Percentiles rank a stretch among this genome's conserved stretches.
Evolutionary conservation across 1,140 invertebrate species (phyloP).

Genomic region (Mycetomoellerius zeteki): DNA sequence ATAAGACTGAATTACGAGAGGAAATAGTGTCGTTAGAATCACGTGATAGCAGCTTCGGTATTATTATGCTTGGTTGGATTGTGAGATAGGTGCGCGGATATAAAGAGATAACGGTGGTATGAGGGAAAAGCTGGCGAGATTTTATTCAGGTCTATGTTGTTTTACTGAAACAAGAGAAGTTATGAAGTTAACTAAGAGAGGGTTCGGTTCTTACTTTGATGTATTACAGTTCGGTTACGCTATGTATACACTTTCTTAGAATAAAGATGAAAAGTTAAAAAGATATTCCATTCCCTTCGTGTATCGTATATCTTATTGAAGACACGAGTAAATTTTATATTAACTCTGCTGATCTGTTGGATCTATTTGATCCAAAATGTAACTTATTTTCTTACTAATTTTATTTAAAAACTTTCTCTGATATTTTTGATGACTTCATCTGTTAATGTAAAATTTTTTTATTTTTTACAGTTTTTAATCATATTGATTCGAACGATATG

Average conservation of each 20-base stretch:
- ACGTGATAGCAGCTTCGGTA: conserved; percentile 50
- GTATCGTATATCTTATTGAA: conserved; percentile 25
- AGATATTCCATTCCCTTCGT: conserved; percentile 20
- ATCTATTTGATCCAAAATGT: too few species aligned
- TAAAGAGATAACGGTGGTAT: conserved; percentile 28
- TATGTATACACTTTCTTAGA: not conserved
- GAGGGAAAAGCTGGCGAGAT: not conserved
- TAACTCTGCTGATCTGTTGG: too few species aligned
- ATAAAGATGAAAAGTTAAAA: conserved; percentile 48
- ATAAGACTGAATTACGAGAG: conserved; percentile 55
- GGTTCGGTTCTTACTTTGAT: conserved; percentile 56
- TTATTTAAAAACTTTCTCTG: too few species aligned
- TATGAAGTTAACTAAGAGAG: conserved; percentile 50
- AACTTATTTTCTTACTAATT: too few species aligned
- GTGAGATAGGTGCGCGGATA: conserved; percentile 40
- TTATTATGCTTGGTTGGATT: conserved; percentile 37
- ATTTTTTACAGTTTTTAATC: too few species aligned
- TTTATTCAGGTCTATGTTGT: conserved; percentile 52
- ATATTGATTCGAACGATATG: too few species aligned
- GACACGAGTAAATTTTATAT: conserved; percentile 18
- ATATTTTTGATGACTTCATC: too few species aligned
- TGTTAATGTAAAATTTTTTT: too few species aligned
- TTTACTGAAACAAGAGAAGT: conserved; percentile 47
- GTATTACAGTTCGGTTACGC: conserved; percentile 26
- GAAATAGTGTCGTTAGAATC: conserved; percentile 53